Evolutionary conservation across 2,797 vertebrate species (phyloP).

Genomic region (Xenentodon cancila): DNA sequence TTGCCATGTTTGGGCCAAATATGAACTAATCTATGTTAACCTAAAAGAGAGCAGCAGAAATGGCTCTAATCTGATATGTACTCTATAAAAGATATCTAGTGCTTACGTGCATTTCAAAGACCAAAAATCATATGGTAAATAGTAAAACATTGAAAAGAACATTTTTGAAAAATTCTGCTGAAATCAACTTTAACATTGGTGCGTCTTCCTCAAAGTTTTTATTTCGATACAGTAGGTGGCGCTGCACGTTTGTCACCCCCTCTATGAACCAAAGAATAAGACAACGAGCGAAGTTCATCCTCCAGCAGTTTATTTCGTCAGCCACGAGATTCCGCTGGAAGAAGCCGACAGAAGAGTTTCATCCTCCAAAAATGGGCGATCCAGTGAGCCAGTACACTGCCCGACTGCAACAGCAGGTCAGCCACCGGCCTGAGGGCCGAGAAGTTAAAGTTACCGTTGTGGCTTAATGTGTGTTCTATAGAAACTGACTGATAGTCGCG

Average conservation of each 20-base stretch:
- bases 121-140: too few relatives aligned
- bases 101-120: too few relatives aligned
- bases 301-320: slow-evolving; percentile 57
- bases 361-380: slow-evolving; percentile 80
- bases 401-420: slow-evolving; percentile 88
- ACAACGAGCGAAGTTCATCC: slow-evolving; percentile 29
- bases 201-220: neutral
- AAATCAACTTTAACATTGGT: too few relatives aligned
- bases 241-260: neutral
- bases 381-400: slow-evolving; percentile 74
- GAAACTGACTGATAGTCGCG: neutral
- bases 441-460: neutral
- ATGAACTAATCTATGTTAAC: too few relatives aligned
- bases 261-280: rapidly evolving
- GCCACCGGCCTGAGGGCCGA: neutral
- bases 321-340: slow-evolving; percentile 33
- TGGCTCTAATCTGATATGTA: too few relatives aligned
- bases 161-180: too few relatives aligned
- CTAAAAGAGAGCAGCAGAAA: too few relatives aligned
- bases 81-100: too few relatives aligned
- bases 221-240: slow-evolving; percentile 20
- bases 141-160: too few relatives aligned
- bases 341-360: neutral
- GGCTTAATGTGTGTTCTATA: neutral
- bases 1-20: too few relatives aligned